Evolutionary conservation across 2,113 vertebrate genomes (phyloP), one percentile per base, ranked within the genome.

Genomic region (Lophura nycthemera): DNA sequence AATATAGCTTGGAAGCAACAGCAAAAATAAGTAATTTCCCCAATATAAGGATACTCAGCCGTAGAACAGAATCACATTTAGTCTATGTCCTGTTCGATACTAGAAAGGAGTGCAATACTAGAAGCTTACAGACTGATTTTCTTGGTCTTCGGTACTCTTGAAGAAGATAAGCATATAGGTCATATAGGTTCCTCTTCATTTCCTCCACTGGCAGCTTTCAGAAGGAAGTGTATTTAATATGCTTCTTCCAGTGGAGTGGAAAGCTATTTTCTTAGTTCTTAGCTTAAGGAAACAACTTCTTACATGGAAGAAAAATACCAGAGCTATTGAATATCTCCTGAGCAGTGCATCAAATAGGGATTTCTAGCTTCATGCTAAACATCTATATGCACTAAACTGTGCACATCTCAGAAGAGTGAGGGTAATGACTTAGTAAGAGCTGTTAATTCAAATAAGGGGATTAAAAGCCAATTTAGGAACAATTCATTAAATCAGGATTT

Each of bases 401-500:
- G 21, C 36, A 32, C 67, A 91, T 83, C 43, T 86, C 30, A 88
- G 54, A 90, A 47, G 40, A 2, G 10, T 72, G 48, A 65, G 83
- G 25, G 27, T 72, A 90, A 81, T 90, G 76, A 86, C 65, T 95
- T 94, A 77, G 69, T 92, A 83, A 89, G 72, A 90, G 69, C 18
- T 90, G 69, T 88, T 92, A 95, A 91, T 72, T 78, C 42, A 92
- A 95, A 81, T 77, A 89, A 91, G 40, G 32, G 40, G 61, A 92
- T 88, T 92, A 92, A 91, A 88, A 95, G 43, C 20, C 65, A 92
- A 64, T 90, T 91, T 86, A 84, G 18, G n/a, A 90, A 36, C 15
- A 90, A 93, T 93, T 93, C 17, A 73, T 95, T 95, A 91, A 93
- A 69, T 63, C 5, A 22, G 15, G 54, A 93, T 93, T 89, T 90